Percentiles rank a stretch among this genome's conserved stretches.
Evolutionary conservation across 1,140 invertebrate genomes (phyloP).

Genomic region (Belonocnema kinseyi): DNA sequence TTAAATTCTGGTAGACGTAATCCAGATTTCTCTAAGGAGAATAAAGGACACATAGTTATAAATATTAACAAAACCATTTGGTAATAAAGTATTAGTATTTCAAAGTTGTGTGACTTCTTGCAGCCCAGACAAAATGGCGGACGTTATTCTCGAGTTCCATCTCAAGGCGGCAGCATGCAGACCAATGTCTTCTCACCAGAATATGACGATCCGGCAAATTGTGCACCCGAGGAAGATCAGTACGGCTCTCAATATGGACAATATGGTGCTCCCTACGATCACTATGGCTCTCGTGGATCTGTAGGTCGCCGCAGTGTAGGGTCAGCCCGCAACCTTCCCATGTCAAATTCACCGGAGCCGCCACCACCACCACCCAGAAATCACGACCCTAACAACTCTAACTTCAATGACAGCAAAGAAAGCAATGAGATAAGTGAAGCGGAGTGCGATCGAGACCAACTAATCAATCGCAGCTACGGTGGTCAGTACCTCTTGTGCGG

Average conservation of each 20-base stretch:
- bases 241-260: constrained; percentile 89
- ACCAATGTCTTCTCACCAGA: constrained; percentile 80
- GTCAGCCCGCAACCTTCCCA: constrained; percentile 82
- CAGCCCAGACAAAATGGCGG: constrained; percentile 87
- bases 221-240: constrained; percentile 91
- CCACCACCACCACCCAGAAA: constrained; percentile 87
- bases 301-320: constrained; percentile 83
- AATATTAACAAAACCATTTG: no score
- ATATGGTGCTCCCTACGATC: constrained; percentile 89
- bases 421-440: constrained; percentile 95
- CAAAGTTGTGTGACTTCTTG: constrained; percentile 9
- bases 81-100: no score
- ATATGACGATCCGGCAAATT: constrained; percentile 94
- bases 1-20: no score
- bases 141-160: constrained; percentile 81
- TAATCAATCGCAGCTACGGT: constrained; percentile 84
- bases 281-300: constrained; percentile 89
- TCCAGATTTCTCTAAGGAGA: no score
- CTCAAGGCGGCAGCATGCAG: constrained; percentile 70
- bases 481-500: constrained; percentile 76
- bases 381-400: constrained; percentile 83
- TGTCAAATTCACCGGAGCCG: constrained; percentile 85
- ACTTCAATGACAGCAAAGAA: constrained; percentile 93
- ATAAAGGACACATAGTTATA: no score
- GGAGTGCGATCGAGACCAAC: constrained; percentile 90